Evolutionary conservation across 2,797 vertebrate species (phyloP), one percentile per base, ranked within the genome.

Genomic region (Molossus alvarezi): DNA sequence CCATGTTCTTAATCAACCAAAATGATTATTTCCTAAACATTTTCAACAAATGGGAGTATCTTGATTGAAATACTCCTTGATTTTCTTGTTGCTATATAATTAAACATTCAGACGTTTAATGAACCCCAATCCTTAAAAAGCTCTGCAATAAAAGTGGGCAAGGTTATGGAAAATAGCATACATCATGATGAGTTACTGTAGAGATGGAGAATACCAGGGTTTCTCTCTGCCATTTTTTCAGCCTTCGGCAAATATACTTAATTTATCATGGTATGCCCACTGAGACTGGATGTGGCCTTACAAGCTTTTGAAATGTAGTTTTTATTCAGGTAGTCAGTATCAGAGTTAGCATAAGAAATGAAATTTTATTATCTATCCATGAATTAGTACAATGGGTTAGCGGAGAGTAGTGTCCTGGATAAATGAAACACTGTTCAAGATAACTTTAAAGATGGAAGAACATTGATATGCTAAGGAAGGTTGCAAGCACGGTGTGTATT

Each of bases 1-100:
- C 20, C 8, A 79, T 33, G 33, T 58, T 69, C 62, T 92, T 95
- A 90, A 67, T 37, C 3, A 77, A 85, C 41, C 33, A 81, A 88
- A 93, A 37, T 58, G 37, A 58, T 95, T 81, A 85, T 51, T 94
- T 27, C 57, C 58, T 82, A 92, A 79, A 94, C 41, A 53, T 82
- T 53, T 33, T 88, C 72, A 77, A 37, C 23, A 85, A 84, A 65
- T 81, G 41, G n/a, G 25, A 88, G 5, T 86, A 15, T 77, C n/a
- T 95, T 20, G 76, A 62, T 75, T 89, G 71, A 94, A 91, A 90
- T 88, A 7, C 5, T 62, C 14, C 9, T 77, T 18, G 0, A 82
- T 90, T 94, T 95, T 73, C 21, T 76, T 72, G 23, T 48, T 84
- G 62, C 21, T 80, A 25, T 75, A 29, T 72, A 48, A 51, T 88